phyloP scores from a whole-genome alignment of 2,888 invertebrate species.

The Rhopalosiphum nymphaeae region DNA sequence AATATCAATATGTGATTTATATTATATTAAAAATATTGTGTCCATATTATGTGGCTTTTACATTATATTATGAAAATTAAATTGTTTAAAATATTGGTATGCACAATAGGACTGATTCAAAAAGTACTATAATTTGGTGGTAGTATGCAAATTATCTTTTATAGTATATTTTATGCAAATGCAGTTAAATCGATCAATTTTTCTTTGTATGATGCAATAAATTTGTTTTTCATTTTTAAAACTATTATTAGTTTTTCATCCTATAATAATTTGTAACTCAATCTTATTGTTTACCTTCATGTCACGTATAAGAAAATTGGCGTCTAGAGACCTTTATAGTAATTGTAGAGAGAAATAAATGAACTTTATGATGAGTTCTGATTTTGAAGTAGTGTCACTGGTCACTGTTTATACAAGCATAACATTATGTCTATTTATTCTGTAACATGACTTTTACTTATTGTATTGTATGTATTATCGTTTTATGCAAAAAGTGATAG shows the following conservation, averaged over 20 bases:
- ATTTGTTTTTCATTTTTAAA: not conserved
- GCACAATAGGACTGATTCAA: not conserved
- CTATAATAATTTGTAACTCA: not conserved
- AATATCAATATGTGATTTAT: slow-evolving; percentile 50
- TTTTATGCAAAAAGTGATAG: not conserved
- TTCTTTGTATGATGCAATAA: not conserved
- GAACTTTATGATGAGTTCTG: not conserved
- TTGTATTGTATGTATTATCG: not conserved
- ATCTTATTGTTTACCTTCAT: not conserved
- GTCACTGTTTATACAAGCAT: not conserved
- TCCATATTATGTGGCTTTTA: slow-evolving; percentile 24
- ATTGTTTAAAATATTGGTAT: slow-evolving; percentile 50
- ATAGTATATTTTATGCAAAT: not conserved
- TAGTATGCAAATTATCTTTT: not conserved
- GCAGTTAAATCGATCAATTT: not conserved
- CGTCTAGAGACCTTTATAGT: not conserved
- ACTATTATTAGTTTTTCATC: not conserved
- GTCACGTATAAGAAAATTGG: not conserved
- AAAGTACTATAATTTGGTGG: not conserved
- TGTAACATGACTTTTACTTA: not conserved
- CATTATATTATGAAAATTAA: slow-evolving; percentile 52
- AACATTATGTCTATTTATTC: not conserved
- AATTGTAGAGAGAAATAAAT: not conserved
- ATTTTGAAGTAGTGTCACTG: not conserved
- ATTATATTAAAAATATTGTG: slow-evolving; percentile 52